Conservation (phyloP, 2,797 vertebrate genomes). For the Adrianichthys oophorus region DNA sequence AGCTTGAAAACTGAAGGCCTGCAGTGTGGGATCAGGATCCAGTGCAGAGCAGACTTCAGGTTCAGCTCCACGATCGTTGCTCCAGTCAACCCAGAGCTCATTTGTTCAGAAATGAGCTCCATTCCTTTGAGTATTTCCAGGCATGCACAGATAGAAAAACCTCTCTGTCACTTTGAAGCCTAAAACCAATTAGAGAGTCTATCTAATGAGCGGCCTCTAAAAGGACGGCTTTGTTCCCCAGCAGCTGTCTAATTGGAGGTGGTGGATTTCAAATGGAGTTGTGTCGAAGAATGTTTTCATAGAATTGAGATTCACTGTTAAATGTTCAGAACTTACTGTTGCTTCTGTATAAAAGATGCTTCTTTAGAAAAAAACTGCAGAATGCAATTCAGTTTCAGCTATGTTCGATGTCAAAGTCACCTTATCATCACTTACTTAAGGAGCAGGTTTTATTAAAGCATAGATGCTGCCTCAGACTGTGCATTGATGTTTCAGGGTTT, state of each 20-base stretch:
- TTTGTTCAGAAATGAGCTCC: slow-evolving; percentile 35
- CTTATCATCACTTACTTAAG: slow-evolving; percentile 44
- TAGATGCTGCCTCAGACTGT: slow-evolving; percentile 55
- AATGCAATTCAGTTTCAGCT: not conserved
- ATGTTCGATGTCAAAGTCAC: slow-evolving; percentile 33
- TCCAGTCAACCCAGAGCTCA: slow-evolving; percentile 34
- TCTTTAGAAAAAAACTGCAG: slow-evolving; percentile 1
- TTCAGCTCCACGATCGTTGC: slow-evolving; percentile 7
- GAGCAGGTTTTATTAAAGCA: slow-evolving; percentile 38
- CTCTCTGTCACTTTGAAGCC: slow-evolving; percentile 66
- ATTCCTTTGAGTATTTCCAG: slow-evolving; percentile 35
- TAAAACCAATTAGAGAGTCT: slow-evolving; percentile 71
- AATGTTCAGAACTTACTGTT: slow-evolving; percentile 5
- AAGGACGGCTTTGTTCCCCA: slow-evolving; percentile 63
- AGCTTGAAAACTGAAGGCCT: no score
- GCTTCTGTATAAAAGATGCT: not conserved
- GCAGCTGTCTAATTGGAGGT: slow-evolving; percentile 68
- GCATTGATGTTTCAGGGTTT: slow-evolving; percentile 44
- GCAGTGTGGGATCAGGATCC: no score
- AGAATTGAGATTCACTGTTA: slow-evolving; percentile 24
- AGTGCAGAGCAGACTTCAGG: slow-evolving; percentile 2
- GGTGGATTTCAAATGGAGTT: slow-evolving; percentile 38
- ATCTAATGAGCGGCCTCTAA: slow-evolving; percentile 69
- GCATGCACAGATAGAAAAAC: slow-evolving; percentile 33
- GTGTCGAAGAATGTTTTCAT: slow-evolving; percentile 25